Percentiles rank a stretch among this genome's conserved stretches.
These are phyloP conservation scores for Oscheius onirici DNA, from an alignment of 2,888 invertebrate genomes.

Conservation along the genomic window DNA sequence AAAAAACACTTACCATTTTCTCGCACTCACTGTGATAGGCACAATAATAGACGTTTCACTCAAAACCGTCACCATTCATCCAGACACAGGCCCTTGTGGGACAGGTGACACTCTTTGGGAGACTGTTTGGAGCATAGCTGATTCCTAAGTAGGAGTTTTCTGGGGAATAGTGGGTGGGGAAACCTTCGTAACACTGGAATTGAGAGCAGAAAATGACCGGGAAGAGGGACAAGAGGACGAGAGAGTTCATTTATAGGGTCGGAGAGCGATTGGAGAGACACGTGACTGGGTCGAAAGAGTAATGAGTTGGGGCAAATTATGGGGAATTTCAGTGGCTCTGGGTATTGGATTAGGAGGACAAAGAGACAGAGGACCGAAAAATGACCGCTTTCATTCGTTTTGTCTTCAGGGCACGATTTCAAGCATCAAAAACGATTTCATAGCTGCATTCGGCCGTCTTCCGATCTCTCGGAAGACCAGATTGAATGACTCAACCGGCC, in stretches of 20 bases:
- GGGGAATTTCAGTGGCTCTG: too few species aligned
- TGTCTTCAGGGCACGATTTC: too few species aligned
- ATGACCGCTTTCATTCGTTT: too few species aligned
- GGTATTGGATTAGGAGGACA: too few species aligned
- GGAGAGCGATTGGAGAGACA: background rate
- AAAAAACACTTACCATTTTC: background rate
- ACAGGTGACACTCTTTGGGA: background rate
- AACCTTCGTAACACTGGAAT: background rate
- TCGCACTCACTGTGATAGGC: background rate
- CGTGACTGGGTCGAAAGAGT: constrained; percentile 73
- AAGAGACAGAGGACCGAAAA: too few species aligned
- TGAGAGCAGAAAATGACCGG: background rate
- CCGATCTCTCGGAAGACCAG: too few species aligned
- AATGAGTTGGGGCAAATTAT: too few species aligned
- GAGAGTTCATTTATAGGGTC: background rate
- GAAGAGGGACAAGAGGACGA: background rate
- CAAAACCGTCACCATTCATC: background rate
- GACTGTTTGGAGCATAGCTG: background rate
- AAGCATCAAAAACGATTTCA: too few species aligned
- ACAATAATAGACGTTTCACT: background rate
- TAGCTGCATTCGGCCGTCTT: too few species aligned
- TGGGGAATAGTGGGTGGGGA: background rate
- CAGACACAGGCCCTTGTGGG: background rate
- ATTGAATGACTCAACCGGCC: too few species aligned
- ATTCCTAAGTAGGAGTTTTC: background rate